These are phyloP conservation scores for Cliona cf. orientalis DNA, from an alignment of 37 sponge, comb jelly and placozoan species.

Conservation along the genomic window DNA sequence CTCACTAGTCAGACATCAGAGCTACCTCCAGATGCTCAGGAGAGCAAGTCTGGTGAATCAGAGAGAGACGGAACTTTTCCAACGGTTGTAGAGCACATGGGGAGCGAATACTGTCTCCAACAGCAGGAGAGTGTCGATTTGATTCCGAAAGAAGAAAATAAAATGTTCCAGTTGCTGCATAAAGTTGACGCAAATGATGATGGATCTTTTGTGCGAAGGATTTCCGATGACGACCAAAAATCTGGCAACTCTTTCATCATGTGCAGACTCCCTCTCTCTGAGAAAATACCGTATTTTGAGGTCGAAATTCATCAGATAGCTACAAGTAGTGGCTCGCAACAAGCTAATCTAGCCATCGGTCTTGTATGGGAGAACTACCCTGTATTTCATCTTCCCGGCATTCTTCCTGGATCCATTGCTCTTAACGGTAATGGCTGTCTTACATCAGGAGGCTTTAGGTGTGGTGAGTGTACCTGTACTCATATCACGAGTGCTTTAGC, in stretches of 20 bases:
- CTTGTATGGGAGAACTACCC: slow-evolving; percentile 36
- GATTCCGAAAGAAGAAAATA: slow-evolving; percentile 33
- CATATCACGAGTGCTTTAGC: neutral
- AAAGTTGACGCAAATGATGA: neutral
- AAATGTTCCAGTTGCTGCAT: slow-evolving; percentile 31
- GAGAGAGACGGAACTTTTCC: no score
- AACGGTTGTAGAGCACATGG: no score
- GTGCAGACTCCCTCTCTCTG: slow-evolving; percentile 37
- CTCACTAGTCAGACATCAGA: no score
- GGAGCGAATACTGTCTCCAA: no score
- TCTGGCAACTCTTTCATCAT: slow-evolving; percentile 33
- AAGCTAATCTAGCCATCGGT: slow-evolving; percentile 40
- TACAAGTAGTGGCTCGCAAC: neutral
- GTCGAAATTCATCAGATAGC: slow-evolving; percentile 31
- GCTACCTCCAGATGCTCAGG: no score
- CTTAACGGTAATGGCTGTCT: slow-evolving; percentile 12
- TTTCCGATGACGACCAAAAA: neutral
- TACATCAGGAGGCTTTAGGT: neutral
- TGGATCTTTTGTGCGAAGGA: neutral
- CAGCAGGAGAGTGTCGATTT: no score
- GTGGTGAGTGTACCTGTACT: neutral
- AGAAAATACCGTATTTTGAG: slow-evolving; percentile 71
- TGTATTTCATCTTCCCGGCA: slow-evolving; percentile 32
- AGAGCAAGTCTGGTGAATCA: no score
- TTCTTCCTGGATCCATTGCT: slow-evolving; percentile 34